Conservation (phyloP, 2,113 vertebrate genomes). For the Hepsetus odoe region DNA sequence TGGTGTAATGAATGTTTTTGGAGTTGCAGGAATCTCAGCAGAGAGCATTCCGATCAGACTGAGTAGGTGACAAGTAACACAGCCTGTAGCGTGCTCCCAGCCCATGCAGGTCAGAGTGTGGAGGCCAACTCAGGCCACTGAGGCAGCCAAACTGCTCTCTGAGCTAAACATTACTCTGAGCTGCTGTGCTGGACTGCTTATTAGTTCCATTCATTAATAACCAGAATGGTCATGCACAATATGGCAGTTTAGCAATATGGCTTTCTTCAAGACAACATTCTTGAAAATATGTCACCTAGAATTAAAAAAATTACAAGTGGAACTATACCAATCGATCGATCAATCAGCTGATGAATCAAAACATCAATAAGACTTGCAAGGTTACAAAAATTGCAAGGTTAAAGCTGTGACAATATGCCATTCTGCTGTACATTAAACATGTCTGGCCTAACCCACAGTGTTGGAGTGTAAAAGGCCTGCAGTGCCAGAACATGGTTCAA, state of each 20-base stretch:
- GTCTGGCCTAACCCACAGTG: conserved; percentile 80
- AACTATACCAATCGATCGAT: too few relatives aligned
- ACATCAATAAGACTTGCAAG: too few relatives aligned
- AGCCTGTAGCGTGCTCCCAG: conserved; percentile 34
- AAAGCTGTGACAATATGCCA: background rate
- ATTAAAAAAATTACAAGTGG: too few relatives aligned
- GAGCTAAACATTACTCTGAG: background rate
- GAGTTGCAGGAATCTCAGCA: background rate
- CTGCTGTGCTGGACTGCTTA: background rate
- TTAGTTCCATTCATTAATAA: background rate
- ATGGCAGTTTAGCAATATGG: background rate
- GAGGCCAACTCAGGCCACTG: background rate
- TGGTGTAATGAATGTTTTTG: background rate
- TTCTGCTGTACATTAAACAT: background rate
- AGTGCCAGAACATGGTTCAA: conserved; percentile 80
- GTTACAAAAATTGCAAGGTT: background rate
- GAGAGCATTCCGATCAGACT: background rate
- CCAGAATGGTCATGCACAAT: background rate
- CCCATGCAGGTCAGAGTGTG: conserved; percentile 2
- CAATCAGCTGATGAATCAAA: too few relatives aligned
- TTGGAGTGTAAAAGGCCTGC: conserved; percentile 85
- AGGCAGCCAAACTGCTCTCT: conserved; percentile 8
- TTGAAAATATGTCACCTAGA: too few relatives aligned
- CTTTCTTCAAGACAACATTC: background rate
- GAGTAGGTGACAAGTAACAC: conserved; percentile 10